A percentile compares a stretch with the other conserved stretches of the same genome.
These are phyloP conservation scores for Ethmia dodecea DNA, from an alignment of 2,888 invertebrate species.

Conservation along the genomic window DNA sequence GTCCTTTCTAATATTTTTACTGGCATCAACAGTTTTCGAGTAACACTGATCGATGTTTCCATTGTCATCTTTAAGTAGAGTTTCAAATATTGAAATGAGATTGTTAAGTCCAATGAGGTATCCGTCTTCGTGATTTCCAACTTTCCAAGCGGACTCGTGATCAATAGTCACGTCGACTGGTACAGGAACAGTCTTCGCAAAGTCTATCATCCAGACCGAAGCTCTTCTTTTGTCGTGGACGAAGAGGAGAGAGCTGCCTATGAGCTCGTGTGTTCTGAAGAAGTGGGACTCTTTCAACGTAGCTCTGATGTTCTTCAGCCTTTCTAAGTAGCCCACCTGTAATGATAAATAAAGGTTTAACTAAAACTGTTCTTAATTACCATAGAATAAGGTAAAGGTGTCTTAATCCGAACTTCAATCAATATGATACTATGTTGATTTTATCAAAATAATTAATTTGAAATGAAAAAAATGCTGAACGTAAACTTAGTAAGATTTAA, in stretches of 20 bases:
- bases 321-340: constrained; percentile 89
- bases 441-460: too few relatives aligned
- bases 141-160: constrained; percentile 92
- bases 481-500: too few relatives aligned
- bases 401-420: too few relatives aligned
- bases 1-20: constrained; percentile 55
- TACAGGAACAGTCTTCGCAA: constrained; percentile 94
- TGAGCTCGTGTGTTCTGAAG: constrained; percentile 95
- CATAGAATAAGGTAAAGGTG: too few relatives aligned
- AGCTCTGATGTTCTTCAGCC: constrained; percentile 89
- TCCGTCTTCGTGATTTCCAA: constrained; percentile 97
- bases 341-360: too few relatives aligned
- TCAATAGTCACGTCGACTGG: constrained; percentile 85
- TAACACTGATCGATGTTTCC: constrained; percentile 59
- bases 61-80: constrained; percentile 72
- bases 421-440: too few relatives aligned
- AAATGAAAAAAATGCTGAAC: too few relatives aligned
- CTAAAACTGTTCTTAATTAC: too few relatives aligned
- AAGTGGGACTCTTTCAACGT: constrained; percentile 92
- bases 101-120: constrained; percentile 95
- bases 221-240: constrained; percentile 94
- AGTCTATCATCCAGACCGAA: constrained; percentile 98
- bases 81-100: constrained; percentile 89
- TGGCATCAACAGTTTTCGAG: constrained; percentile 22
- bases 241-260: constrained; percentile 95